A percentile compares a stretch with the other conserved stretches of the same genome.
Evolutionary conservation across 2,888 invertebrate genomes (phyloP).

Genomic region (Camponotus fellah): DNA sequence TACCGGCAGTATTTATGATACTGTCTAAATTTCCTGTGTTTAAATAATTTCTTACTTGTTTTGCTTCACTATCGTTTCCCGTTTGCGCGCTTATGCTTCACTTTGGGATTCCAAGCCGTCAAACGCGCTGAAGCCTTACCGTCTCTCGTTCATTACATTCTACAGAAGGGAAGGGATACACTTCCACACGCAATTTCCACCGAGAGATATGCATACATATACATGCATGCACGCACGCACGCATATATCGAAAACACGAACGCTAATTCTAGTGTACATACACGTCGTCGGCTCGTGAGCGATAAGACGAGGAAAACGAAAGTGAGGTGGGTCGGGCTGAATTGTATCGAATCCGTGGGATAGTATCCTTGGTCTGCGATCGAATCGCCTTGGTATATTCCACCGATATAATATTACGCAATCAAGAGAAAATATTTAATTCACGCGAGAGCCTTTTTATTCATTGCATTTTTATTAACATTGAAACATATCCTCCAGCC

Average conservation of each 20-base stretch:
- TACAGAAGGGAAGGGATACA: conserved; percentile 19
- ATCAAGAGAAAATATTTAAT: conserved; percentile 25
- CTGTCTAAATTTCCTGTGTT: conserved; percentile 28
- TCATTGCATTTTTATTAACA: conserved; percentile 27
- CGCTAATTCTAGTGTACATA: conserved; percentile 26
- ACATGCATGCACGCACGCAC: neutral
- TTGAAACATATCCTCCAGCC: neutral
- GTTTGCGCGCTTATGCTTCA: conserved; percentile 1
- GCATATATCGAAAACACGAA: neutral
- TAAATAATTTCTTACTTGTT: neutral
- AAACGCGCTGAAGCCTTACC: neutral
- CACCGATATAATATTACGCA: conserved; percentile 30
- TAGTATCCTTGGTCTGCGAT: conserved; percentile 74
- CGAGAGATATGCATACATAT: neutral
- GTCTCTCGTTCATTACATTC: conserved; percentile 19
- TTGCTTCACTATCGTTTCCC: neutral
- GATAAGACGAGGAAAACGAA: conserved; percentile 66
- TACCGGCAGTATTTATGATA: neutral
- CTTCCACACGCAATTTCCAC: conserved; percentile 4
- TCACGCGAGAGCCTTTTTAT: conserved; percentile 21
- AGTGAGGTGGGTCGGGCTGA: conserved; percentile 66
- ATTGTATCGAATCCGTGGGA: conserved; percentile 75
- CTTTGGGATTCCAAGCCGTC: conserved; percentile 38
- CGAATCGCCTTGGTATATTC: conserved; percentile 41
- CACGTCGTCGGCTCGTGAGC: conserved; percentile 39